Evolutionary conservation across 2,113 vertebrate genomes (phyloP).

Genomic region (Balaeniceps rex): DNA sequence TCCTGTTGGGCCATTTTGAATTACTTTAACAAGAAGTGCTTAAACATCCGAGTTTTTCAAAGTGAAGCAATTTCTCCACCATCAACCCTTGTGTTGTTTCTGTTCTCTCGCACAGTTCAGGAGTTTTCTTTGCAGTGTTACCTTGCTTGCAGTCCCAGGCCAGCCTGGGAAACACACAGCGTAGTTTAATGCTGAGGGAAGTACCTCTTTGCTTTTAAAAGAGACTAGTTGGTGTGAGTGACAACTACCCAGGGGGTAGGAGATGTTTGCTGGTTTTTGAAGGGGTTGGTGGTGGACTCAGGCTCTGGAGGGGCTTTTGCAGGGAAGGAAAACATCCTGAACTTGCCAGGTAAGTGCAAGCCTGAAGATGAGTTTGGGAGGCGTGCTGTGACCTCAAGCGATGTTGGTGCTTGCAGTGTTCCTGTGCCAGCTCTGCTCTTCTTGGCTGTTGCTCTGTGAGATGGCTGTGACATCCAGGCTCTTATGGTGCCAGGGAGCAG

Average conservation of each 20-base stretch:
- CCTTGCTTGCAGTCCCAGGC: neutral
- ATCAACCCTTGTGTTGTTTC: neutral
- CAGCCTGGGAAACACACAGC: neutral
- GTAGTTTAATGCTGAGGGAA: neutral
- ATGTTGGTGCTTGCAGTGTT: neutral
- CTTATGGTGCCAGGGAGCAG: neutral
- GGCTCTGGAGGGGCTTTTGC: neutral
- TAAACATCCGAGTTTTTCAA: neutral
- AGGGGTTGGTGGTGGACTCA: neutral
- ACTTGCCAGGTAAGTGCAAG: neutral
- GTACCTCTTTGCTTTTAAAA: neutral
- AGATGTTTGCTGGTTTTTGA: neutral
- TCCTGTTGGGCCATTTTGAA: neutral
- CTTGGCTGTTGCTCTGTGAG: neutral
- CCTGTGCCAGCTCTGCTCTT: neutral
- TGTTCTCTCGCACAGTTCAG: neutral
- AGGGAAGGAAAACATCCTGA: neutral
- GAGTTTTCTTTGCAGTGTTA: neutral
- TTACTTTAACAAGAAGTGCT: neutral
- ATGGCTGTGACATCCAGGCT: neutral
- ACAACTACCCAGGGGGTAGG: neutral
- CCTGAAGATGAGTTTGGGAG: neutral
- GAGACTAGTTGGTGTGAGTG: neutral
- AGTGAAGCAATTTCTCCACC: neutral
- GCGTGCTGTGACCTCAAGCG: rapidly evolving